phyloP scores from a whole-genome alignment of 2,888 invertebrate species.

The Aricia artaxerxes region DNA sequence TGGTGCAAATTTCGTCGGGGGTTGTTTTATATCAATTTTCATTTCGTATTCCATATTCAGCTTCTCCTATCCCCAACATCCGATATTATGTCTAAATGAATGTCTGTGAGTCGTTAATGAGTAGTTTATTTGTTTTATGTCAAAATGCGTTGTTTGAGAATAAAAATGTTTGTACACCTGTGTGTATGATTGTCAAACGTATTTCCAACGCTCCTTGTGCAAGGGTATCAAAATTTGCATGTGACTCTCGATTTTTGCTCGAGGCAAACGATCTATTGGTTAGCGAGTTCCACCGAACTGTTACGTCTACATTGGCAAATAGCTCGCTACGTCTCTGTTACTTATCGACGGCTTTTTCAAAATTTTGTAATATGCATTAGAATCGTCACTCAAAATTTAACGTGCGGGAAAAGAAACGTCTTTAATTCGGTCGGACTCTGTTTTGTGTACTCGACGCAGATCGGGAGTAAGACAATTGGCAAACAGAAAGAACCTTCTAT shows the following conservation, averaged over 20 bases:
- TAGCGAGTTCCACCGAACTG: slow-evolving; percentile 37
- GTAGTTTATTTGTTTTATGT: slow-evolving; percentile 24
- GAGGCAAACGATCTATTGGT: slow-evolving; percentile 27
- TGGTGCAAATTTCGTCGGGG: slow-evolving; percentile 28
- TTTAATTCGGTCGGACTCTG: slow-evolving; percentile 37
- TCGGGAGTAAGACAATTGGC: slow-evolving; percentile 40
- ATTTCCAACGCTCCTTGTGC: slow-evolving; percentile 34
- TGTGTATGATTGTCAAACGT: slow-evolving; percentile 24
- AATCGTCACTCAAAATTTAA: background rate
- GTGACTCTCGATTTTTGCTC: slow-evolving; percentile 39
- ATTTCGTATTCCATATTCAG: slow-evolving; percentile 20
- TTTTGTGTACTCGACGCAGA: slow-evolving; percentile 32
- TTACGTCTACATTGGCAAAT: background rate
- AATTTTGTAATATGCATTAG: background rate
- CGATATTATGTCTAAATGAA: background rate
- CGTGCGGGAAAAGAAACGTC: background rate
- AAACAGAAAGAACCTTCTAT: slow-evolving; percentile 33
- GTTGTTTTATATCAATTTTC: background rate
- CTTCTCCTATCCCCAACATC: slow-evolving; percentile 23
- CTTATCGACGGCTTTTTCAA: background rate
- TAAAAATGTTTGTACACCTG: slow-evolving; percentile 25
- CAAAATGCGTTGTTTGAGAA: slow-evolving; percentile 28
- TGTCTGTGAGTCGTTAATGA: slow-evolving; percentile 19
- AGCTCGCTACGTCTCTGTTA: background rate
- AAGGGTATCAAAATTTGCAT: slow-evolving; percentile 44